Conservation (phyloP, 1,140 invertebrate genomes). For the Contarinia nasturtii region DNA sequence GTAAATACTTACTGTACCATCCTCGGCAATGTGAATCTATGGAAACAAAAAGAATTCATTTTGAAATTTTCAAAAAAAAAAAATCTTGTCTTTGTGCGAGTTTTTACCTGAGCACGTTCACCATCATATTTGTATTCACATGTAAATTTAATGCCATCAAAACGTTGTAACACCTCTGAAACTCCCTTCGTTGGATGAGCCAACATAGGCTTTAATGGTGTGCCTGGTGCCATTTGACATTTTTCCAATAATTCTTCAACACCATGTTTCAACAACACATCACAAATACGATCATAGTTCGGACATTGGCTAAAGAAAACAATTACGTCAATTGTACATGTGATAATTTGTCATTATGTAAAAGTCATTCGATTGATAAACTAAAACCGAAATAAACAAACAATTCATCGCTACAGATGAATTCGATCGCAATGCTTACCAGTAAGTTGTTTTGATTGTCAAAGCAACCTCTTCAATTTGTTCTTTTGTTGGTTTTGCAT, state of each 20-base stretch:
- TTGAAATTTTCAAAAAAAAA: not conserved
- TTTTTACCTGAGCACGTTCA: conserved; percentile 77
- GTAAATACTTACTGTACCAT: conserved; percentile 62
- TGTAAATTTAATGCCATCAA: conserved; percentile 84
- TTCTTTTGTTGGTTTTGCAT: conserved; percentile 60
- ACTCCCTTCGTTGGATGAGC: conserved; percentile 94
- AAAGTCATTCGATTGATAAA: too few relatives aligned
- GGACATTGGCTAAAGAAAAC: conserved; percentile 73
- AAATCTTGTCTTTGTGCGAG: not conserved
- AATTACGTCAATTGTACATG: not conserved
- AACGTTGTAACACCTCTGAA: conserved; percentile 74
- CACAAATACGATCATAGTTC: conserved; percentile 78
- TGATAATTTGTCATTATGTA: not conserved
- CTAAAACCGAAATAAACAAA: too few relatives aligned
- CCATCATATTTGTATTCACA: conserved; percentile 99
- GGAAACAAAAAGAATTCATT: too few relatives aligned
- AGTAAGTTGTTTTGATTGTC: conserved; percentile 83
- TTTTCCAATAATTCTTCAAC: conserved; percentile 56
- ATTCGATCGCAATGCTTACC: conserved; percentile 34
- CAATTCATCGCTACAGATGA: too few relatives aligned
- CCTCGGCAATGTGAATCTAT: conserved; percentile 54
- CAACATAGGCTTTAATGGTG: conserved; percentile 96
- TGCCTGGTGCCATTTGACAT: conserved; percentile 79
- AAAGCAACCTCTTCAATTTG: conserved; percentile 58
- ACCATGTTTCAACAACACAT: conserved; percentile 61